Percentiles rank a stretch among this genome's conserved stretches.
phyloP scores from a whole-genome alignment of 2,888 invertebrate genomes.

The Tetragonula carbonaria region DNA sequence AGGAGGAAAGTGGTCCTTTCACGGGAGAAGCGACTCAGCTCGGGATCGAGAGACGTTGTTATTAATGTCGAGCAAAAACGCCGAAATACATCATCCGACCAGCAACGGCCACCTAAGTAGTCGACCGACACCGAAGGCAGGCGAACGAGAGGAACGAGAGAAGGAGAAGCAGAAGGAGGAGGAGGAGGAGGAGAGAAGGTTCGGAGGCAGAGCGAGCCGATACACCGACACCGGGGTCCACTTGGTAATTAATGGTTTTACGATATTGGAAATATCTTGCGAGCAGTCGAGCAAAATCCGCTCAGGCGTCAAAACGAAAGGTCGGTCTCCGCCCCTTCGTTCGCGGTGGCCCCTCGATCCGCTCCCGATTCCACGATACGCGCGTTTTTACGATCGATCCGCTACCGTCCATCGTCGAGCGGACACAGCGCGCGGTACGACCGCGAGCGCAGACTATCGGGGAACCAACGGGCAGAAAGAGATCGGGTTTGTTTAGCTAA shows the following conservation, averaged over 20 bases:
- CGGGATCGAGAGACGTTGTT: conserved; percentile 71
- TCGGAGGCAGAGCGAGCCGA: conserved; percentile 66
- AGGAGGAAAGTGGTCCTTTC: conserved; percentile 38
- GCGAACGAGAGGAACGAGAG: conserved; percentile 39
- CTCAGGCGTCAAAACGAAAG: conserved; percentile 66
- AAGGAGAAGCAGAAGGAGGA: conserved; percentile 26
- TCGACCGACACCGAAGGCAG: conserved; percentile 44
- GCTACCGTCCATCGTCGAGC: background rate
- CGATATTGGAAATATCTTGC: conserved; percentile 79
- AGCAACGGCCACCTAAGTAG: conserved; percentile 80
- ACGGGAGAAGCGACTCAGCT: conserved; percentile 20
- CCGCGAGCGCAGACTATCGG: background rate
- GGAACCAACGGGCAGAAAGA: background rate
- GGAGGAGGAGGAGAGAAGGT: conserved; percentile 51
- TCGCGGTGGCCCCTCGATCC: conserved; percentile 23
- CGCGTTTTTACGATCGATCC: conserved; percentile 44
- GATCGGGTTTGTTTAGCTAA: conserved; percentile 16
- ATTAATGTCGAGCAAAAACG: conserved; percentile 80
- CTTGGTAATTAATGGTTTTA: conserved; percentile 80
- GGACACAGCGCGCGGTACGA: background rate
- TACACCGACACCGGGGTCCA: conserved; percentile 37
- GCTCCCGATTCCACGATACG: conserved; percentile 42
- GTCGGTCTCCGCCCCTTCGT: conserved; percentile 33
- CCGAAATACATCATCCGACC: conserved; percentile 77
- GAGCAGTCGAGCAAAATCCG: conserved; percentile 69